Base-by-base conservation (phyloP, 2,113 vertebrate species). In the Meleagris gallopavo region DNA sequence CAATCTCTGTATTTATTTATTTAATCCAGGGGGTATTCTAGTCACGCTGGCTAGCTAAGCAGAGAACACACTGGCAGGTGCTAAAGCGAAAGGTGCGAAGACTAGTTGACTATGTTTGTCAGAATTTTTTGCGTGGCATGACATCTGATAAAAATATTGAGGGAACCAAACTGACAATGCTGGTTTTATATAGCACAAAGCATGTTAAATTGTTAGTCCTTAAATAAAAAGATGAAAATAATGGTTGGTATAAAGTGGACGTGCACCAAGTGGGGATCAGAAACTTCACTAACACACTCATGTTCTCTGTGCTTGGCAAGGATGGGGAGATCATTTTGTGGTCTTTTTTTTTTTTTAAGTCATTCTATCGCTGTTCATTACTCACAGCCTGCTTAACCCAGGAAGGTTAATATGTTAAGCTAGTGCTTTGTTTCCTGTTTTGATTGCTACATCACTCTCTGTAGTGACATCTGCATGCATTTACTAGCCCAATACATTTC, bases 381-480 rank as follows among this genome's bases (percentile, higher is more conserved):
- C 71, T 92, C 52, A 75, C 62, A 71, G 36, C 3, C 83, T 92
- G 61, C 38, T 92, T 96, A 91, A 94, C 95, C 84, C 45, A 27
- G 64, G 94, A 90, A 95, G 84, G 83, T 94, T 97, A 89, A 96
- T 95, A 93, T 91, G 58, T 86, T 84, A 92, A 2, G 6, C 81
- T 89, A 27, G 81, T 87, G 83, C 85, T 94, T 91, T 95, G 88
- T 96, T 93, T 90, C 78, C 61, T 82, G 30, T 93, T 94, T 88
- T 92, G 79, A 95, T 91, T 89, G 36, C 14, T 89, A 75, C 72
- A 92, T 94, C 67, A 66, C 85, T 92, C 83, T 95, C 84, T 79
- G 81, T 93, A 91, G 91, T 89, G 94, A 95, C 85, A 95, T 94
- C 77, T 93, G 94, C 75, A 86, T 93, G 70, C 46, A 88, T 95